Conservation (phyloP, 2,888 invertebrate genomes). For the Clostera curtula region DNA sequence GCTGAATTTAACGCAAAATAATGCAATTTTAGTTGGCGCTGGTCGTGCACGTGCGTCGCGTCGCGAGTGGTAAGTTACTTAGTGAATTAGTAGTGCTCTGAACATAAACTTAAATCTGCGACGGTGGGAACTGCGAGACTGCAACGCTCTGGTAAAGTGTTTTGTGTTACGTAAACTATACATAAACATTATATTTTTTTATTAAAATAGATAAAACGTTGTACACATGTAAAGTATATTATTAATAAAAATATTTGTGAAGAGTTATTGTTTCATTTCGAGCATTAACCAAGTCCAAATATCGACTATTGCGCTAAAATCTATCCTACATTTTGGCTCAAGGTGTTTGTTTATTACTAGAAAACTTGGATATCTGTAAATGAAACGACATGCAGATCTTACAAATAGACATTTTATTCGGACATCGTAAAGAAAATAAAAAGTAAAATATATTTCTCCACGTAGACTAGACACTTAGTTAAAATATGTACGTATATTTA, state of each 20-base stretch:
- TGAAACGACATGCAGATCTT: constrained; percentile 37
- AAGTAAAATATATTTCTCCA: constrained; percentile 55
- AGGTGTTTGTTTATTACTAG: too few species aligned
- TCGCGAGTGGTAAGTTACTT: constrained; percentile 59
- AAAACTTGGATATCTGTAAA: too few species aligned
- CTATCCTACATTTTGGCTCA: too few species aligned
- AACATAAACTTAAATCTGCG: constrained; percentile 11
- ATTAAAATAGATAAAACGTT: constrained; percentile 20
- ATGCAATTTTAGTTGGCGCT: constrained; percentile 57
- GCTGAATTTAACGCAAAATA: constrained; percentile 16
- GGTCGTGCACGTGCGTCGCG: constrained; percentile 15
- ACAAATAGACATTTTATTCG: constrained; percentile 68
- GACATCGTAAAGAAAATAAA: constrained; percentile 70
- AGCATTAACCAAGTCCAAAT: too few species aligned
- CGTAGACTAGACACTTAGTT: constrained; percentile 61
- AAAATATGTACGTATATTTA: constrained; percentile 62
- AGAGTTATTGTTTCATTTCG: constrained; percentile 25
- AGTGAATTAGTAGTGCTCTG: constrained; percentile 54
- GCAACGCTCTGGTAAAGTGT: constrained; percentile 31
- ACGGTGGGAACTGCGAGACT: constrained; percentile 21
- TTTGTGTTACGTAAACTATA: constrained; percentile 25
- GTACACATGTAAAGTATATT: constrained; percentile 27
- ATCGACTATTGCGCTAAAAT: too few species aligned
- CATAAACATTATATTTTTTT: constrained; percentile 17
- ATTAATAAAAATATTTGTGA: constrained; percentile 23